Conservation (phyloP, 1,140 invertebrate species). For the Leptonema lineaticorne region DNA sequence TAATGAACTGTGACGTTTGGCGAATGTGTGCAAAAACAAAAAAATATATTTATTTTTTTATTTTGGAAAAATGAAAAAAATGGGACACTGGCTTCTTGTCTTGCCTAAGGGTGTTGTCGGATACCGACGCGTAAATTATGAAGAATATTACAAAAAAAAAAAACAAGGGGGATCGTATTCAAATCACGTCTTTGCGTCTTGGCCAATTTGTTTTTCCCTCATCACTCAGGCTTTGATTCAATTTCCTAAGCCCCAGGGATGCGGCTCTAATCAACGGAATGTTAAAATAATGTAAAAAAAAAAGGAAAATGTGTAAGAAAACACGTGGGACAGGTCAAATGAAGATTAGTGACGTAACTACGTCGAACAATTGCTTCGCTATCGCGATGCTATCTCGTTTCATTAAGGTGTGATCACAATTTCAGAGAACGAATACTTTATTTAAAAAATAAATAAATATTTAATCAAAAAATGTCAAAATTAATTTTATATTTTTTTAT, state of each 20-base stretch:
- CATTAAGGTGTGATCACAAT: constrained; percentile 23
- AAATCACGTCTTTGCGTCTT: constrained; percentile 38
- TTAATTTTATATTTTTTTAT: too few species aligned
- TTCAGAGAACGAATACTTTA: too few species aligned
- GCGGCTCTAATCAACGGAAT: constrained; percentile 38
- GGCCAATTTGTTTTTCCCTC: constrained; percentile 42
- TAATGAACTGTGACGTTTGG: constrained; percentile 12
- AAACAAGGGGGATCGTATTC: constrained; percentile 31
- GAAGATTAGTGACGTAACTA: constrained; percentile 41
- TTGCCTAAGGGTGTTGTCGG: not conserved
- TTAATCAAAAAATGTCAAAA: too few species aligned
- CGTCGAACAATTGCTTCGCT: constrained; percentile 31
- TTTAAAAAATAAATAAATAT: too few species aligned
- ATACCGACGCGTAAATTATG: constrained; percentile 18
- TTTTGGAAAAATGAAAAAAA: not conserved
- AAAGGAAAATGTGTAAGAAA: too few species aligned
- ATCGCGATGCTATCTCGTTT: constrained; percentile 28
- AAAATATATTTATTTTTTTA: too few species aligned
- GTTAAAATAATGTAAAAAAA: constrained; percentile 37
- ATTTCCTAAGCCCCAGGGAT: constrained; percentile 33
- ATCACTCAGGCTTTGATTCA: constrained; percentile 41
- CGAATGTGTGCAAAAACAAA: constrained; percentile 6
- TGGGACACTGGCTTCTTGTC: too few species aligned
- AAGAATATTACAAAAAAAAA: constrained; percentile 29
- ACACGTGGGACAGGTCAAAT: constrained; percentile 41